A percentile compares a stretch with the other conserved stretches of the same genome.
Conservation (phyloP, 2,888 invertebrate genomes). For the Digitonthophagus gazella region DNA sequence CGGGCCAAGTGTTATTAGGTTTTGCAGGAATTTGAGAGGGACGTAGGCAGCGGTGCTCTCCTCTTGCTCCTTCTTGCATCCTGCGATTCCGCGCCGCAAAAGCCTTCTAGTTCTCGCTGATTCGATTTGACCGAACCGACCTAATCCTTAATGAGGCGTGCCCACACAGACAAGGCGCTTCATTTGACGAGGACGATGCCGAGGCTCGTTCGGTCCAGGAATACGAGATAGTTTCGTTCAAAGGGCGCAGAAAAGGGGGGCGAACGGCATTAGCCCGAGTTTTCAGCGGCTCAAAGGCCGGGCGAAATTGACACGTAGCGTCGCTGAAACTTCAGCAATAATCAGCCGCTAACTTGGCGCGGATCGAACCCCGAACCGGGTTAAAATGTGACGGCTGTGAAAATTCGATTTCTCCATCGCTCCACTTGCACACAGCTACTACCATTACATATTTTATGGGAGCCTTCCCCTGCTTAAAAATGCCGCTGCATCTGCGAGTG, state of each 20-base stretch:
- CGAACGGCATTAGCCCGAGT: background rate
- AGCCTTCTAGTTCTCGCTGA: background rate
- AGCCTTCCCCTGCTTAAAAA: too few species aligned
- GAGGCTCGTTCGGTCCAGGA: background rate
- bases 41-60: background rate
- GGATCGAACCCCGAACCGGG: background rate
- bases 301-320: constrained; percentile 1
- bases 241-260: background rate
- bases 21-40: constrained; percentile 4
- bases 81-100: background rate
- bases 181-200: constrained; percentile 5
- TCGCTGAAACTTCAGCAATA: constrained; percentile 12
- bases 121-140: constrained; percentile 12
- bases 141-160: constrained; percentile 14
- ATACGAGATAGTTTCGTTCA: constrained; percentile 3
- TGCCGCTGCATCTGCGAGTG: too few species aligned
- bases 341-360: background rate
- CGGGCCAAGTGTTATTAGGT: constrained; percentile 16
- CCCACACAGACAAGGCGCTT: constrained; percentile 11
- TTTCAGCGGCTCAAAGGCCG: constrained; percentile 1
- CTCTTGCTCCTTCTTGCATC: too few species aligned
- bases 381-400: too few species aligned
- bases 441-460: too few species aligned
- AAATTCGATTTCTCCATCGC: too few species aligned
- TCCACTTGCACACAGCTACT: too few species aligned